These are phyloP conservation scores for Apocheima hispidaria DNA, from an alignment of 2,888 invertebrate species.

Conservation along the genomic window DNA sequence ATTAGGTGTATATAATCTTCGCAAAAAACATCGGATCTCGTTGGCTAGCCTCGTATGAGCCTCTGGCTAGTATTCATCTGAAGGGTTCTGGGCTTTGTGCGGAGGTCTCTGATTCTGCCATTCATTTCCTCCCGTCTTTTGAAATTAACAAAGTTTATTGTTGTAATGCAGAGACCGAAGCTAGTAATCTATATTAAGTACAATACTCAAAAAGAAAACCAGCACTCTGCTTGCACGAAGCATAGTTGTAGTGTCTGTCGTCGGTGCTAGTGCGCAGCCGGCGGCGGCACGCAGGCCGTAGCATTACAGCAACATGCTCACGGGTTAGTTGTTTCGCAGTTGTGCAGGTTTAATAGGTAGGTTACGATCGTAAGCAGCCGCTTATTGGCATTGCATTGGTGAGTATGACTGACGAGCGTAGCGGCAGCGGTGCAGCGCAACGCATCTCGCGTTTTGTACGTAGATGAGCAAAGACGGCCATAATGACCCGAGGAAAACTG, in stretches of 20 bases:
- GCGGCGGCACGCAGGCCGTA: not conserved
- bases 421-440: constrained; percentile 18
- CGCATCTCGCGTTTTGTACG: constrained; percentile 52
- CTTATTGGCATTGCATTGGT: constrained; percentile 21
- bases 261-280: not conserved
- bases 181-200: no score
- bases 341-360: constrained; percentile 29
- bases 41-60: constrained; percentile 54
- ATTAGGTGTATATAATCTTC: constrained; percentile 61
- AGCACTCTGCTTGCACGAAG: no score
- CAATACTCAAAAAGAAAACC: no score
- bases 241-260: not conserved
- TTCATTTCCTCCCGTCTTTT: not conserved
- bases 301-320: constrained; percentile 21
- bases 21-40: constrained; percentile 54
- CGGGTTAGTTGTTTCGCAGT: constrained; percentile 29
- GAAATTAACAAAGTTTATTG: no score
- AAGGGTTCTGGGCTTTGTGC: not conserved
- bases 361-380: not conserved
- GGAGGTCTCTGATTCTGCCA: not conserved
- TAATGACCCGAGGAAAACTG: constrained; percentile 39
- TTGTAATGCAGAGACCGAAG: no score
- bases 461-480: constrained; percentile 44
- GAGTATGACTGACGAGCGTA: constrained; percentile 8
- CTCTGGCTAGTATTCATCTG: not conserved